A percentile compares a stretch with the other conserved stretches of the same genome.
Evolutionary conservation across 2,113 vertebrate genomes (phyloP).

Genomic region (Uropsilus gracilis): DNA sequence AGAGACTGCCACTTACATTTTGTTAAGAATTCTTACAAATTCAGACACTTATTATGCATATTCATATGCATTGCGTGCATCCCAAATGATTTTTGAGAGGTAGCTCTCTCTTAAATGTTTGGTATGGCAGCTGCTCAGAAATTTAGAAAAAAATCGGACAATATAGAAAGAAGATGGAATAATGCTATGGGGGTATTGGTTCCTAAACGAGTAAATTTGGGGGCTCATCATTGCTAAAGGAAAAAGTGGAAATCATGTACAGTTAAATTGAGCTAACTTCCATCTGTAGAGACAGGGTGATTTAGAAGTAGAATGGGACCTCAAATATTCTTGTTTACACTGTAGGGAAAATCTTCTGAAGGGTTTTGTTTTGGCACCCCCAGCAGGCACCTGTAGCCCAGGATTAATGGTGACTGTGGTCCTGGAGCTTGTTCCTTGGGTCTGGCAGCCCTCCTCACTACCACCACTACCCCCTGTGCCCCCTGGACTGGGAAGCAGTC

Average conservation of each 20-base stretch:
- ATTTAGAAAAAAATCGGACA: background rate
- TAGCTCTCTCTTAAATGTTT: background rate
- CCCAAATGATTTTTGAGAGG: background rate
- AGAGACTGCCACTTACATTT: constrained; percentile 12
- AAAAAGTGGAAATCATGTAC: background rate
- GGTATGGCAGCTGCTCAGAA: background rate
- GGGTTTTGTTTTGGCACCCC: background rate
- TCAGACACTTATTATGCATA: background rate
- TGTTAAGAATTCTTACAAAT: background rate
- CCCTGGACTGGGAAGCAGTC: background rate
- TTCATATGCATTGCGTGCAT: background rate
- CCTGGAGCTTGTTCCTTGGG: background rate
- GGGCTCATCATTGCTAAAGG: background rate
- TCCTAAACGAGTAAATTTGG: background rate
- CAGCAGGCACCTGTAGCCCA: background rate
- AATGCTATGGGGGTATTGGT: background rate
- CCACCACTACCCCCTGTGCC: too few species aligned
- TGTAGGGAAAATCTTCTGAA: background rate
- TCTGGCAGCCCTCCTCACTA: too few species aligned
- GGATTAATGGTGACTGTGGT: rapidly evolving
- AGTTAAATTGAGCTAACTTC: background rate
- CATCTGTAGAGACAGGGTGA: background rate
- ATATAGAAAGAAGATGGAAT: background rate
- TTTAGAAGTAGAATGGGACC: background rate
- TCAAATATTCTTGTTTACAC: background rate